Conservation (phyloP, 2,888 invertebrate genomes). For the Ophion costatus region DNA sequence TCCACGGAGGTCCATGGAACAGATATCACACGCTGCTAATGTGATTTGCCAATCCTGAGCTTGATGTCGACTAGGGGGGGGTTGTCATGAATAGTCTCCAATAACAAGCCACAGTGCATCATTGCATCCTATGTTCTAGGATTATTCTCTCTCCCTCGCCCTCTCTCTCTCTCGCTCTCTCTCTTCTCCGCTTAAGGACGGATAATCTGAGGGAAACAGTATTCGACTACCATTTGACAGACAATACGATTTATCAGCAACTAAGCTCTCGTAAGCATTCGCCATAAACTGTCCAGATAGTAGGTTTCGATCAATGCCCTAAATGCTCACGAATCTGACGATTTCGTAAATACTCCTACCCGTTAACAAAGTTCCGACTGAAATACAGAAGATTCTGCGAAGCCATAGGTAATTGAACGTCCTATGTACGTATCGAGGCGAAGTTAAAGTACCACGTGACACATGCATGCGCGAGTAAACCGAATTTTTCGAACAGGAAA, state of each 20-base stretch:
- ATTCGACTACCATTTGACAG: slow-evolving; percentile 51
- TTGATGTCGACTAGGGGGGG: slow-evolving; percentile 25
- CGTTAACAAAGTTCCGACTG: not conserved
- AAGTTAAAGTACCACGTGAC: not conserved
- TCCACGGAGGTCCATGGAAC: slow-evolving; percentile 16
- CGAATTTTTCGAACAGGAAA: no score
- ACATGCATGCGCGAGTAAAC: not conserved
- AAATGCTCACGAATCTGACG: not conserved
- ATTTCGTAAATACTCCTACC: not conserved
- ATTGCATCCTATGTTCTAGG: slow-evolving; percentile 6
- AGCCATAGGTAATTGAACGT: not conserved
- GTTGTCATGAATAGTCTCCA: slow-evolving; percentile 35
- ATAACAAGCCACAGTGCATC: slow-evolving; percentile 31
- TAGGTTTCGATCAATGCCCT: not conserved
- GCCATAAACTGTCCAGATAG: slow-evolving; percentile 4
- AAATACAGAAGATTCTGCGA: not conserved
- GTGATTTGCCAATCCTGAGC: slow-evolving; percentile 36
- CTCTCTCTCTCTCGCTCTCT: slow-evolving; percentile 10
- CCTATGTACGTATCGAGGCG: not conserved
- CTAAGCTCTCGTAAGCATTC: slow-evolving; percentile 22
- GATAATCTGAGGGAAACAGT: slow-evolving; percentile 44
- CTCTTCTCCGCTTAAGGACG: slow-evolving; percentile 17
- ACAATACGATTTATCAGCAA: slow-evolving; percentile 39
- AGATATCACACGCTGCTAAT: slow-evolving; percentile 45
- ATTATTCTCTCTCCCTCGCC: not conserved